phyloP scores from a whole-genome alignment of 2,888 invertebrate species.

The Tuta absoluta region DNA sequence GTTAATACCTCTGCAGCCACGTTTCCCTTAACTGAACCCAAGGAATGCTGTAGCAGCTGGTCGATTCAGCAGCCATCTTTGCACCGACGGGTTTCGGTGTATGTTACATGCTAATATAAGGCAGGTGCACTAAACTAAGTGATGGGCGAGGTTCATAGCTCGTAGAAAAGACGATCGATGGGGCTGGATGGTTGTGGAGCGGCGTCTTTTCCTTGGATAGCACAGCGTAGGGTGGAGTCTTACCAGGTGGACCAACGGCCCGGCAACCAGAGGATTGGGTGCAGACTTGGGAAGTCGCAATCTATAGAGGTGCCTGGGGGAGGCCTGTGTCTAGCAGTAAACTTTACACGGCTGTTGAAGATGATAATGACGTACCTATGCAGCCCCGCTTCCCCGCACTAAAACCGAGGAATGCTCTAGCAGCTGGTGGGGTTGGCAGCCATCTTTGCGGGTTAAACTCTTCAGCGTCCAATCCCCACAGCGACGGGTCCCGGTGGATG shows the following conservation, averaged over 20 bases:
- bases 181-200: no score
- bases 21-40: conserved; percentile 34
- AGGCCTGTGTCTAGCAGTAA: no score
- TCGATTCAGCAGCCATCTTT: conserved; percentile 34
- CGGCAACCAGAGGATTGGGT: no score
- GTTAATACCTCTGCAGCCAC: conserved; percentile 34
- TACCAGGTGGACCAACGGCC: no score
- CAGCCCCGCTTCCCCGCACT: conserved; percentile 34
- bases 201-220: no score
- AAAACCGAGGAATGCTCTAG: conserved; percentile 29
- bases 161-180: no score
- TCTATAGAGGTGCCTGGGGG: no score
- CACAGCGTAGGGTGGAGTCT: no score
- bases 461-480: conserved; percentile 34
- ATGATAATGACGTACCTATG: conserved; percentile 28
- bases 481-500: conserved; percentile 24
- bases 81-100: conserved; percentile 26
- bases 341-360: no score
- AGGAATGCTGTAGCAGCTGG: conserved; percentile 27
- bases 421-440: conserved; percentile 32
- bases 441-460: conserved; percentile 34
- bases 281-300: no score
- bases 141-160: no score
- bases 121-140: no score
- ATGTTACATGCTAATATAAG: conserved; percentile 17